These are phyloP conservation scores for Psittacula cyanocephala DNA, from an alignment of 2,113 vertebrate genomes.

Conservation along the genomic window DNA sequence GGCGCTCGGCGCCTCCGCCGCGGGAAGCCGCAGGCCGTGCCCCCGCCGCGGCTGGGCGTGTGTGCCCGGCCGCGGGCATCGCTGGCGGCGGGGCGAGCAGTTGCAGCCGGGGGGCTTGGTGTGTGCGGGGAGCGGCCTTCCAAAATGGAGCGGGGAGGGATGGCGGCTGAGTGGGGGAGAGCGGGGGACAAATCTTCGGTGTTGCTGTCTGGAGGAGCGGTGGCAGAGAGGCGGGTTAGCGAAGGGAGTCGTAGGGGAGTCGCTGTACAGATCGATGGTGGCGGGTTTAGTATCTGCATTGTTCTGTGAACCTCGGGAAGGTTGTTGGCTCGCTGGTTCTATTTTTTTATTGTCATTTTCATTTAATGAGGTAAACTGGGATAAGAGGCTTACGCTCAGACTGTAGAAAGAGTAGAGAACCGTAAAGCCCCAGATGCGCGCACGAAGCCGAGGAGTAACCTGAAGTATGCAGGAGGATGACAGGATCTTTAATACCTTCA, in stretches of 20 bases:
- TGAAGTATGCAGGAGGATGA: background rate
- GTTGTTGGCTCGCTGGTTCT: background rate
- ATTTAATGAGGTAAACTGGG: background rate
- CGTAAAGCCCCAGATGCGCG: background rate
- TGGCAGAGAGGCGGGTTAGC: background rate
- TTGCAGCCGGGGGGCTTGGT: background rate
- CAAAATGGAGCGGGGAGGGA: background rate
- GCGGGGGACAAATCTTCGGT: background rate
- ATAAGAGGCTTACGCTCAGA: background rate
- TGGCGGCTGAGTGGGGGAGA: background rate
- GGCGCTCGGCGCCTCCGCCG: background rate
- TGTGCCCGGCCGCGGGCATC: background rate
- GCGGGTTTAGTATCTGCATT: slow-evolving; percentile 6
- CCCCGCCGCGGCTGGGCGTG: background rate
- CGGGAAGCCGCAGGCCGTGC: background rate
- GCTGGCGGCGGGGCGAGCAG: background rate
- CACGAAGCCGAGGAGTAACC: background rate
- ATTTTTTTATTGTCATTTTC: background rate
- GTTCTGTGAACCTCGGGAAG: background rate
- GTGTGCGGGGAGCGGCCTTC: background rate
- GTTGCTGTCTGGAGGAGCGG: background rate
- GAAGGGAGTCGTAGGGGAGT: background rate
- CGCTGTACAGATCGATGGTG: background rate
- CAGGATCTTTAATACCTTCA: background rate
- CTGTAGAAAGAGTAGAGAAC: background rate